Conservation (phyloP, 2,797 vertebrate species). For the Euphonia xanthogaster region DNA sequence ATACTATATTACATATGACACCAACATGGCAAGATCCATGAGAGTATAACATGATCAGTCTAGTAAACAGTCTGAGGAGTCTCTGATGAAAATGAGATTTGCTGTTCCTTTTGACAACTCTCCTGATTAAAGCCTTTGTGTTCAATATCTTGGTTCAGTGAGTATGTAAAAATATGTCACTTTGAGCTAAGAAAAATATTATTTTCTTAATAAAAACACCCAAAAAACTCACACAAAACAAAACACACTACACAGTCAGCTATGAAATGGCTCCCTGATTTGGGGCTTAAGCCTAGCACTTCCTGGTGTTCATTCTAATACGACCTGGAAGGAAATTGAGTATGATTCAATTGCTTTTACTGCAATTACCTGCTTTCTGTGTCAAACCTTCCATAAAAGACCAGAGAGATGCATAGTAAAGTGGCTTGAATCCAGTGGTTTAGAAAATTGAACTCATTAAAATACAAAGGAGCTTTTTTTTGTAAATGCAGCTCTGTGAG, state of each 20-base stretch:
- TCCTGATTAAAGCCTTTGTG: background rate
- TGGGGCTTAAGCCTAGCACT: background rate
- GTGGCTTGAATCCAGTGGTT: background rate
- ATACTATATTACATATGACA: background rate
- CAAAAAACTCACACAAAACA: background rate
- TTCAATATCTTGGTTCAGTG: background rate
- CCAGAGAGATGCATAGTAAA: fast-evolving
- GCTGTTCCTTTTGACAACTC: background rate
- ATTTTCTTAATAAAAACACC: background rate
- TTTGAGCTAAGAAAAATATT: background rate
- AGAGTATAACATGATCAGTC: background rate
- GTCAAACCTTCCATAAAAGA: background rate
- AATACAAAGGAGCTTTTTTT: background rate
- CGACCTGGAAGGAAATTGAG: background rate
- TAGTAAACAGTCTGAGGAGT: background rate
- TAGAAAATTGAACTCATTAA: background rate
- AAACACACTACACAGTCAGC: too few relatives aligned
- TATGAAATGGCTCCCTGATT: background rate
- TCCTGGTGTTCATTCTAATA: background rate
- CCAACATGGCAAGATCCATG: background rate
- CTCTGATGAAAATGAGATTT: background rate
- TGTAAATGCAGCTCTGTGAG: background rate
- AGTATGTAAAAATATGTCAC: background rate
- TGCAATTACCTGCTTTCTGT: background rate
- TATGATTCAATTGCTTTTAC: background rate